These are phyloP conservation scores for Coelogynopora nodosa DNA, from an alignment of 2,888 invertebrate genomes.

Conservation along the genomic window DNA sequence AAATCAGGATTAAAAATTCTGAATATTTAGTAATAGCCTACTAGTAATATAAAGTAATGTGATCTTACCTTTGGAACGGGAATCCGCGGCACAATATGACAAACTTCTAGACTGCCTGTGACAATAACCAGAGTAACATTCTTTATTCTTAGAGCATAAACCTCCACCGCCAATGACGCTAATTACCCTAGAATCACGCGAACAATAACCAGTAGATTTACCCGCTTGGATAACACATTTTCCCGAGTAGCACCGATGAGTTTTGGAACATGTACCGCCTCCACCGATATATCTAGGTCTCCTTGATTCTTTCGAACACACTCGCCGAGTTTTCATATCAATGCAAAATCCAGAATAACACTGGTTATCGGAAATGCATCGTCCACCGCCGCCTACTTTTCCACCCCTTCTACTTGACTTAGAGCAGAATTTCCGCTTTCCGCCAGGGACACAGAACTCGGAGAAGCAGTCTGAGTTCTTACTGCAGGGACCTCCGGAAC, in stretches of 20 bases:
- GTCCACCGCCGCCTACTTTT: conserved; percentile 25
- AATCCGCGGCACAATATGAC: background rate
- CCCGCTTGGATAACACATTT: background rate
- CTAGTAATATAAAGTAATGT: too few species aligned
- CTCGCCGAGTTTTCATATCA: background rate
- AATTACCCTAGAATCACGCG: conserved; percentile 10
- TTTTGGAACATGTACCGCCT: background rate
- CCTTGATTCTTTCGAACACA: background rate
- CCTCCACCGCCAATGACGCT: conserved; percentile 35
- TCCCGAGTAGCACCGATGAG: background rate
- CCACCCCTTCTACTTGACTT: background rate
- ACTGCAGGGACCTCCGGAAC: conserved; percentile 22
- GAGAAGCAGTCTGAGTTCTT: conserved; percentile 36
- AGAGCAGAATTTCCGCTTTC: conserved; percentile 16
- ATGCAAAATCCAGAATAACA: conserved; percentile 32
- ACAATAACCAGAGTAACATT: conserved; percentile 39
- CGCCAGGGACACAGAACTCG: background rate
- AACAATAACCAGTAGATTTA: background rate
- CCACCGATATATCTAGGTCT: background rate
- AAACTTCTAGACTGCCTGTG: background rate
- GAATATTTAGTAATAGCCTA: too few species aligned
- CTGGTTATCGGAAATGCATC: background rate
- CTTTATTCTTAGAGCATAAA: background rate
- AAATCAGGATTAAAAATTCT: too few species aligned
- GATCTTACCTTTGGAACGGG: background rate